Evolutionary conservation across 2,797 vertebrate genomes (phyloP).

Genomic region (Staurois parvus): DNA sequence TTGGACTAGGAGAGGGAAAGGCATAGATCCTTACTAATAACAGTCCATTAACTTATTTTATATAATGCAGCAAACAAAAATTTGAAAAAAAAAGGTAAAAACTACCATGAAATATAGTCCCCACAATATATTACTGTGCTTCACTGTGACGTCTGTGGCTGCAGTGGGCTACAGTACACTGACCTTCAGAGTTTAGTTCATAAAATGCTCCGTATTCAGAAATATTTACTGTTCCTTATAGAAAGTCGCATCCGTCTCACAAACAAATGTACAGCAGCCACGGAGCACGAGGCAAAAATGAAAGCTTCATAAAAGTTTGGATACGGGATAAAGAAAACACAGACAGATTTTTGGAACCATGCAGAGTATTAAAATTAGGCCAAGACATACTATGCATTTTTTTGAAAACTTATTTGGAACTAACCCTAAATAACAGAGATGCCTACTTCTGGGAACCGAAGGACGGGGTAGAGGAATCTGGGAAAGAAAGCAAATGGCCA

Average conservation of each 20-base stretch:
- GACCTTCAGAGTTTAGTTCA: neutral
- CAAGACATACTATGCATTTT: slow-evolving; percentile 74
- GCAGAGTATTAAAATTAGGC: slow-evolving; percentile 63
- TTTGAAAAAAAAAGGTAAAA: no score
- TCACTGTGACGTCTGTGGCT: neutral
- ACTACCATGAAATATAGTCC: no score
- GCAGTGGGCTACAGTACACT: neutral
- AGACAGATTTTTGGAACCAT: slow-evolving; percentile 73
- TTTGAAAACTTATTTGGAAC: slow-evolving; percentile 76
- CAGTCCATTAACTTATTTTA: no score
- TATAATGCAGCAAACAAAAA: no score
- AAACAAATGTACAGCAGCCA: neutral
- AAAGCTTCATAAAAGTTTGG: slow-evolving; percentile 65
- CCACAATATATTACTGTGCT: no score
- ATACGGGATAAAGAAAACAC: slow-evolving; percentile 76
- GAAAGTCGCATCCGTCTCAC: slow-evolving; percentile 4
- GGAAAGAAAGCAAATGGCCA: slow-evolving; percentile 65
- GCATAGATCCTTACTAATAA: no score
- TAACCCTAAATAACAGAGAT: slow-evolving; percentile 77
- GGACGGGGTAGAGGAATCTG: slow-evolving; percentile 69
- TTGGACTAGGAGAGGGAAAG: no score
- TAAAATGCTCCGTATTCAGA: neutral
- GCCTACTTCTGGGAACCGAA: slow-evolving; percentile 78
- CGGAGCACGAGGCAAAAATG: slow-evolving; percentile 14
- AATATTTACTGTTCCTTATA: neutral